Evolutionary conservation across 1,140 invertebrate genomes (phyloP).

Genomic region (Leptonema lineaticorne): DNA sequence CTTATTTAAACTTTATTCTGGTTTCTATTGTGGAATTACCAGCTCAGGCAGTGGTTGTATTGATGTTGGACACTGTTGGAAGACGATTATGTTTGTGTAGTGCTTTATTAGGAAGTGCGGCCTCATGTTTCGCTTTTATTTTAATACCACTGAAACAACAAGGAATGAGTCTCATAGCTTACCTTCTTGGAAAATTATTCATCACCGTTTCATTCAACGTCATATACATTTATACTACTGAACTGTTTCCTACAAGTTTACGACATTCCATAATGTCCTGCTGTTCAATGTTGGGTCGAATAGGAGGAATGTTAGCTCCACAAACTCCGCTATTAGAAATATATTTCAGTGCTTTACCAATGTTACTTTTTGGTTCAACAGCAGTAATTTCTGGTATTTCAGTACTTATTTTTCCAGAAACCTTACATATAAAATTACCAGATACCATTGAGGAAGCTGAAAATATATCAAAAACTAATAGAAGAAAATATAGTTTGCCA

Average conservation of each 20-base stretch:
- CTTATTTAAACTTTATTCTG: constrained; percentile 57
- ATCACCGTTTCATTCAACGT: constrained; percentile 56
- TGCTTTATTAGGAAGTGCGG: constrained; percentile 52
- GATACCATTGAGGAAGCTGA: constrained; percentile 65
- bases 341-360: constrained; percentile 47
- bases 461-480: constrained; percentile 47
- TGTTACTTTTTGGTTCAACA: constrained; percentile 60
- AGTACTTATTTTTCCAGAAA: constrained; percentile 65
- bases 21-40: constrained; percentile 58
- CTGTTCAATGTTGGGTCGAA: constrained; percentile 57
- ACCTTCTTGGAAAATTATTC: constrained; percentile 59
- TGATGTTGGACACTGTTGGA: constrained; percentile 52
- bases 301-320: constrained; percentile 58
- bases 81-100: constrained; percentile 50
- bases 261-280: constrained; percentile 51
- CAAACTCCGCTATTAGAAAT: constrained; percentile 53
- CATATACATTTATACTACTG: constrained; percentile 56
- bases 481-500: background rate
- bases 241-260: constrained; percentile 57
- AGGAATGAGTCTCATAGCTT: constrained; percentile 35
- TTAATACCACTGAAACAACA: constrained; percentile 13
- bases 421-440: constrained; percentile 60
- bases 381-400: constrained; percentile 57
- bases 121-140: constrained; percentile 50
- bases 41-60: constrained; percentile 55